These are phyloP conservation scores for Drosophila navojoa DNA, from an alignment of 1,140 invertebrate species.

Conservation along the genomic window DNA sequence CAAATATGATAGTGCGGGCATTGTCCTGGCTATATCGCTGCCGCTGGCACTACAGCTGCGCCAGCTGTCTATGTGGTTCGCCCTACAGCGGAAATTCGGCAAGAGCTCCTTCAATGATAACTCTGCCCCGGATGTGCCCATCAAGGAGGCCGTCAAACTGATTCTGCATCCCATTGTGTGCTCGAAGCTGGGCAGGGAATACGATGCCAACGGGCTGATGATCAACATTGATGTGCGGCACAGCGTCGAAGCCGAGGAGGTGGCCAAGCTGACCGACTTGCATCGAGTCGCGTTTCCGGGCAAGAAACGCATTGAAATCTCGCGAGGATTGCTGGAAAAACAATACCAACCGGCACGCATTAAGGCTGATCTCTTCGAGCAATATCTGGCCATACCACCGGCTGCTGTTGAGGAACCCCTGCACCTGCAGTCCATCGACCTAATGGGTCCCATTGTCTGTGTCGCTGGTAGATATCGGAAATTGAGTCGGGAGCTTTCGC, in stretches of 20 bases:
- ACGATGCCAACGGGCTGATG: conserved; percentile 76
- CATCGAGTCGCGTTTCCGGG: conserved; percentile 56
- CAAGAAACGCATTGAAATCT: conserved; percentile 83
- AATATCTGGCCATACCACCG: conserved; percentile 84
- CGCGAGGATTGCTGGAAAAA: conserved; percentile 85
- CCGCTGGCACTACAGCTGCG: conserved; percentile 83
- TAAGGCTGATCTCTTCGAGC: conserved; percentile 84
- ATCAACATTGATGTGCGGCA: conserved; percentile 72
- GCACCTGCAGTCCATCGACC: conserved; percentile 84
- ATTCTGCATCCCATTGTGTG: conserved; percentile 74
- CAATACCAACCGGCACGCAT: conserved; percentile 83
- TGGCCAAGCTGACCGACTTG: conserved; percentile 58
- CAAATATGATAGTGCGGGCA: conserved; percentile 82
- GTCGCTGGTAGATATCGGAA: conserved; percentile 93
- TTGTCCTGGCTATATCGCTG: conserved; percentile 83
- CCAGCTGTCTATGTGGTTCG: conserved; percentile 84
- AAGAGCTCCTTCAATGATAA: conserved; percentile 42
- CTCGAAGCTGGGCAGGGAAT: conserved; percentile 57
- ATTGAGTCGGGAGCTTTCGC: conserved; percentile 92
- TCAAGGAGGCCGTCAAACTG: conserved; percentile 76
- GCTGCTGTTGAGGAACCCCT: conserved; percentile 76
- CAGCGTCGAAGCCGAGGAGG: conserved; percentile 52
- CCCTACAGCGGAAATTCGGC: conserved; percentile 82
- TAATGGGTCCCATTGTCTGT: conserved; percentile 85
- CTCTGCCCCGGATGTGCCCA: conserved; percentile 66